Conservation (phyloP, 1,140 invertebrate species). For the Hypsibius dujardini region DNA sequence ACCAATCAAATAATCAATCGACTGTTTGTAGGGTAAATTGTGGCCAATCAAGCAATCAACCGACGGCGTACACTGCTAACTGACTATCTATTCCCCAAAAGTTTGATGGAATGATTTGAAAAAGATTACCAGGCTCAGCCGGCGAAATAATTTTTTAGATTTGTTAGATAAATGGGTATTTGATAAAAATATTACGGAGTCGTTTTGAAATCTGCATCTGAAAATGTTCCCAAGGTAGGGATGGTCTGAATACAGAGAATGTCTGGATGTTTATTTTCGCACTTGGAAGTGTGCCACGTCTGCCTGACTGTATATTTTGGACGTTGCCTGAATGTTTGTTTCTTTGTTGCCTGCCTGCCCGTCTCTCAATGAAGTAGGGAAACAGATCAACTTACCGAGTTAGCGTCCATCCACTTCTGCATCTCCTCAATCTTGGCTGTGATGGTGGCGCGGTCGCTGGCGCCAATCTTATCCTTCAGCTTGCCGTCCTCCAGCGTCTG, state of each 20-base stretch:
- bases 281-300: too few relatives aligned
- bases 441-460: constrained; percentile 64
- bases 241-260: too few relatives aligned
- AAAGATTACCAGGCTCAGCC: constrained; percentile 60
- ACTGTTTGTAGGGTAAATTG: too few relatives aligned
- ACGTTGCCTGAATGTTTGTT: not conserved
- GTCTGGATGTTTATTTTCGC: too few relatives aligned
- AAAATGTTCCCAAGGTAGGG: too few relatives aligned
- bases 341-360: too few relatives aligned
- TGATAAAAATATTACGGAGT: constrained; percentile 28
- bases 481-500: constrained; percentile 56
- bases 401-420: constrained; percentile 81
- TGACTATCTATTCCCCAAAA: constrained; percentile 64
- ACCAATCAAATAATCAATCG: too few relatives aligned
- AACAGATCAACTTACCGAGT: constrained; percentile 49
- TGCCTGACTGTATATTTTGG: not conserved
- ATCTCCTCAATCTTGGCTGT: constrained; percentile 78
- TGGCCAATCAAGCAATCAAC: too few relatives aligned
- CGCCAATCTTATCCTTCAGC: constrained; percentile 46
- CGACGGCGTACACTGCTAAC: not conserved
- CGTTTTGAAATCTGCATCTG: too few relatives aligned
- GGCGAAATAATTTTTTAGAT: constrained; percentile 42
- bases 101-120: too few relatives aligned
- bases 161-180: constrained; percentile 32
- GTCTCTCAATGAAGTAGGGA: too few relatives aligned